Evolutionary conservation across 2,888 invertebrate genomes (phyloP).

Genomic region (Punctoribates punctum): DNA sequence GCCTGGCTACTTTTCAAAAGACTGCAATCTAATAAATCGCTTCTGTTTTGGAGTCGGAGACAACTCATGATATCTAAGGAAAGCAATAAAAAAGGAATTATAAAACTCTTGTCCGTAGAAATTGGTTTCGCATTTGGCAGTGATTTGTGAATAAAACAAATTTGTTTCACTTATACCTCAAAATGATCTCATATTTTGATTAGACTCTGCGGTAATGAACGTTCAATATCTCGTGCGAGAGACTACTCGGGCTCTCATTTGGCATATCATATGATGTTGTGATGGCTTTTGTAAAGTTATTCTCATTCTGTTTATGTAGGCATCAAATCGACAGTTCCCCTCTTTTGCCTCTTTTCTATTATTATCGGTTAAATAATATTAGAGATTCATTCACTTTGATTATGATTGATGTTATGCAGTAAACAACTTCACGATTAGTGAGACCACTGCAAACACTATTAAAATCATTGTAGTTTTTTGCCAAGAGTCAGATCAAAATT

Average conservation of each 20-base stretch:
- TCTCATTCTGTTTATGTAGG: background rate
- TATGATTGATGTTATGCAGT: constrained; percentile 16
- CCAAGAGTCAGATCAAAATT: background rate
- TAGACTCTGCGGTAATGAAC: background rate
- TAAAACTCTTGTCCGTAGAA: background rate
- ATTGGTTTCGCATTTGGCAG: background rate
- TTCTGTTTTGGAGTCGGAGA: background rate
- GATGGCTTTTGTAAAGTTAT: background rate
- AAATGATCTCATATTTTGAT: background rate
- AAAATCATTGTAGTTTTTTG: background rate
- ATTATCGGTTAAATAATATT: constrained; percentile 3
- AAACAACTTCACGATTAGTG: constrained; percentile 20
- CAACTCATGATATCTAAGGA: background rate
- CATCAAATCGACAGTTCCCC: background rate
- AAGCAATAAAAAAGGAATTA: background rate
- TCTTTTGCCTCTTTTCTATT: background rate
- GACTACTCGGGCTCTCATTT: background rate
- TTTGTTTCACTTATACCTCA: constrained; percentile 30
- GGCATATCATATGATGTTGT: constrained; percentile 2
- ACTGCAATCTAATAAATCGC: constrained; percentile 7
- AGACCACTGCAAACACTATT: background rate
- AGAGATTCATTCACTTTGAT: background rate
- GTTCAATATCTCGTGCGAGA: background rate
- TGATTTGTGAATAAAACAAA: background rate
- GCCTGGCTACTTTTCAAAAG: background rate